These are phyloP conservation scores for Brachionus calyciflorus DNA, from an alignment of 1,140 invertebrate genomes.

Conservation along the genomic window DNA sequence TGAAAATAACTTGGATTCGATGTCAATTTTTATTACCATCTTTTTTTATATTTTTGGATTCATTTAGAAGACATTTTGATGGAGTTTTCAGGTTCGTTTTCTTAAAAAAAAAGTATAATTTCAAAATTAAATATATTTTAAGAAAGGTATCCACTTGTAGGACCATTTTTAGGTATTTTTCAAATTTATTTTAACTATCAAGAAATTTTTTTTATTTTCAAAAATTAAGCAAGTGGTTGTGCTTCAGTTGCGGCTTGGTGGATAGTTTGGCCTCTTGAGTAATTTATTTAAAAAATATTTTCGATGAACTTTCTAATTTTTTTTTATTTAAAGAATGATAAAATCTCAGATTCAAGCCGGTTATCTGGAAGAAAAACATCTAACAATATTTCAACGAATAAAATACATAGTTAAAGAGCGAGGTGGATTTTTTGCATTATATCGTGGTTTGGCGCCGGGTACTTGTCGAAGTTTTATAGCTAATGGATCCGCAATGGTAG, in stretches of 20 bases:
- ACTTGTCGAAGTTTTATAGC: constrained; percentile 55
- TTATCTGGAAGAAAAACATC: constrained; percentile 53
- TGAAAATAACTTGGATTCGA: constrained; percentile 54
- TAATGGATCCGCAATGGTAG: constrained; percentile 57
- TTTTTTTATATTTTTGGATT: constrained; percentile 55
- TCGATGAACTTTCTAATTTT: too few species aligned
- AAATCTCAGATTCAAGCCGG: constrained; percentile 56
- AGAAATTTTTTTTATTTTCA: not conserved
- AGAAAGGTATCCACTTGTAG: constrained; percentile 50
- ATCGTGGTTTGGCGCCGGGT: constrained; percentile 53
- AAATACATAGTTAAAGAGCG: constrained; percentile 51
- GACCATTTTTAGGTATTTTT: constrained; percentile 54
- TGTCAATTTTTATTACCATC: constrained; percentile 54
- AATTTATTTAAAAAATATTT: constrained; percentile 38
- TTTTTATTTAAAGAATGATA: constrained; percentile 50
- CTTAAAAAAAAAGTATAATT: not conserved
- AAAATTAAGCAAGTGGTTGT: constrained; percentile 51
- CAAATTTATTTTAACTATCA: not conserved
- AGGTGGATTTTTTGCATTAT: constrained; percentile 54
- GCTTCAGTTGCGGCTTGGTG: constrained; percentile 57
- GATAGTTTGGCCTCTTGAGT: constrained; percentile 58
- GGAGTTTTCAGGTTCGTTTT: constrained; percentile 52
- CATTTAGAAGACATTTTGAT: constrained; percentile 52
- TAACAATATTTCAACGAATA: constrained; percentile 52
- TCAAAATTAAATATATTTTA: not conserved